phyloP scores from a whole-genome alignment of 2,113 vertebrate genomes.

The Sylvicapra grimmia region DNA sequence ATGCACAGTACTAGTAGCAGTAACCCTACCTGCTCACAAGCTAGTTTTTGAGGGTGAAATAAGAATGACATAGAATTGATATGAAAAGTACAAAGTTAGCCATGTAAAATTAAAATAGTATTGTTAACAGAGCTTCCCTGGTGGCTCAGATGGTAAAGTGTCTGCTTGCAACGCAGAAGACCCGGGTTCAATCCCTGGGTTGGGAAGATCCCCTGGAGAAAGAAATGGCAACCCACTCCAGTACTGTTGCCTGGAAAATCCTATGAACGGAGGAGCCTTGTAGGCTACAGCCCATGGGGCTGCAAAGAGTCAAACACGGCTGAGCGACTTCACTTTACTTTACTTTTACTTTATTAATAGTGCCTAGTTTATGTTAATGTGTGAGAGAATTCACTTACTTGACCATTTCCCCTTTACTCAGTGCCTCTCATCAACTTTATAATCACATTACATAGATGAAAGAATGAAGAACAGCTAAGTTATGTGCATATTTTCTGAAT shows the following conservation, averaged over 20 bases:
- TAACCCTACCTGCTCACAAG: not conserved
- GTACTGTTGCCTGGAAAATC: not conserved
- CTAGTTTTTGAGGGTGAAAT: not conserved
- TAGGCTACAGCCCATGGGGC: not conserved
- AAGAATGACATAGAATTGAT: not conserved
- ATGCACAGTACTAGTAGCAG: not conserved
- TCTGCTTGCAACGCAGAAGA: not conserved
- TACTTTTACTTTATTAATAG: not conserved
- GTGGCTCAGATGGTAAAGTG: not conserved
- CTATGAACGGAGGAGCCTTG: not conserved
- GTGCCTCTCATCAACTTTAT: not conserved
- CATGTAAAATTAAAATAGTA: not conserved
- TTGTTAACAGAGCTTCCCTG: not conserved
- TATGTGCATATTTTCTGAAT: not conserved
- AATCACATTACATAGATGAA: not conserved
- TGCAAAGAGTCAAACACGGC: not conserved
- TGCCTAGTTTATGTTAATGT: not conserved
- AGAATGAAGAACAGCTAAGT: not conserved
- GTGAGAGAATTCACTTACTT: conserved; percentile 18
- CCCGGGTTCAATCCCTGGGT: rapidly evolving
- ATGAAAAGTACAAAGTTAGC: not conserved
- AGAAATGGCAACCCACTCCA: not conserved
- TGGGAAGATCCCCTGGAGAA: not conserved
- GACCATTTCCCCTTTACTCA: not conserved
- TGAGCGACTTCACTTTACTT: not conserved